Evolutionary conservation across 1,140 invertebrate genomes (phyloP).

Genomic region (Anadara kagoshimensis): DNA sequence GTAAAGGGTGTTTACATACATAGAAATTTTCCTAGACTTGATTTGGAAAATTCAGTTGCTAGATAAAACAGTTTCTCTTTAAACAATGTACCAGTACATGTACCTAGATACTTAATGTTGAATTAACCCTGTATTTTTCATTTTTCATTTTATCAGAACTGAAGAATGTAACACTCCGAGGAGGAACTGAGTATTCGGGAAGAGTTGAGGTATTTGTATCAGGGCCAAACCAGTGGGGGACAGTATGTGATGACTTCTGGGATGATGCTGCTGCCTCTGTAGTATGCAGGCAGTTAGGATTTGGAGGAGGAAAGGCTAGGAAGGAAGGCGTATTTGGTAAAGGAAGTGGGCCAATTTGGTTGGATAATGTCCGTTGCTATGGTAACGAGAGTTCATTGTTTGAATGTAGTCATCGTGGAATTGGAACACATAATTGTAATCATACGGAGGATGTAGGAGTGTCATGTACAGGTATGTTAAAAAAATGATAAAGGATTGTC

Average conservation of each 20-base stretch:
- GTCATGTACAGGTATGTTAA: slow-evolving; percentile 53
- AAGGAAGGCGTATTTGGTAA: slow-evolving; percentile 28
- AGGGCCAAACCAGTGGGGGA: slow-evolving; percentile 59
- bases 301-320: slow-evolving; percentile 40
- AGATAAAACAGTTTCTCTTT: neutral
- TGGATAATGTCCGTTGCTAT: slow-evolving; percentile 62
- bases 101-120: neutral
- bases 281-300: slow-evolving; percentile 55
- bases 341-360: slow-evolving; percentile 55
- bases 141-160: slow-evolving; percentile 21
- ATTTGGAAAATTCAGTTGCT: neutral
- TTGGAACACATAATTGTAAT: slow-evolving; percentile 61
- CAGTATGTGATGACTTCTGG: slow-evolving; percentile 64
- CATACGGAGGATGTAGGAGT: slow-evolving; percentile 63
- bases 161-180: slow-evolving; percentile 21
- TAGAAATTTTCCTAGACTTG: neutral
- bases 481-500: too few species aligned
- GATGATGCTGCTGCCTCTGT: slow-evolving; percentile 59
- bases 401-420: slow-evolving; percentile 50
- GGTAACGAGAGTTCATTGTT: slow-evolving; percentile 52
- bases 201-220: slow-evolving; percentile 56
- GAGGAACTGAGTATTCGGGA: slow-evolving; percentile 40
- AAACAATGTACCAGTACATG: neutral
- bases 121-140: slow-evolving; percentile 3
- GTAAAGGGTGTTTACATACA: neutral